Evolutionary conservation across 2,797 vertebrate genomes (phyloP).

Genomic region (Garrulus glandarius): DNA sequence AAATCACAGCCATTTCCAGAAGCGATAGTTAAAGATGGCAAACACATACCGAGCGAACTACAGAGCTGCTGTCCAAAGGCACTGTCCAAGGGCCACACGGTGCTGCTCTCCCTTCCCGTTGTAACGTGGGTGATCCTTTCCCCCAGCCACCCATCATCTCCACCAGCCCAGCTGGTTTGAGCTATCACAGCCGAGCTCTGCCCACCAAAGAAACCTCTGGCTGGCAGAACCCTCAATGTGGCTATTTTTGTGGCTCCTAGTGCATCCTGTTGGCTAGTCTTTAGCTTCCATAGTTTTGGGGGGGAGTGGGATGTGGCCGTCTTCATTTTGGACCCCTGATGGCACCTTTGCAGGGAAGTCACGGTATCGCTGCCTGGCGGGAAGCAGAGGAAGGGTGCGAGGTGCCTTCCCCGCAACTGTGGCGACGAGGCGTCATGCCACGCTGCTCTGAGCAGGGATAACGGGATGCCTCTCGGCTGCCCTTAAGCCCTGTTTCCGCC

Average conservation of each 20-base stretch:
- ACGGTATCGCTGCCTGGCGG: rapidly evolving
- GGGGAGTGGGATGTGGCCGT: not conserved
- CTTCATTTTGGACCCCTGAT: not conserved
- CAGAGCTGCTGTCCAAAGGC: not conserved
- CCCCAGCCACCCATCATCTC: rapidly evolving
- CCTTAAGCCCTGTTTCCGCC: not conserved
- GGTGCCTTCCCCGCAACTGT: not conserved
- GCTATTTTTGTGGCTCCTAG: not conserved
- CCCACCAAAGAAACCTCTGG: not conserved
- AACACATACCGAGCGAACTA: rapidly evolving
- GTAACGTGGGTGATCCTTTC: rapidly evolving
- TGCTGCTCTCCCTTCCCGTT: not conserved
- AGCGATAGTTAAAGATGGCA: rapidly evolving
- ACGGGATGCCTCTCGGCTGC: not conserved
- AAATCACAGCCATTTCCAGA: not conserved
- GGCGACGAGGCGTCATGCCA: rapidly evolving
- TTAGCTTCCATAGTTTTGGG: not conserved
- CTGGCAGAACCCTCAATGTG: not conserved
- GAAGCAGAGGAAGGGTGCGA: not conserved
- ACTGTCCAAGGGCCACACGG: rapidly evolving
- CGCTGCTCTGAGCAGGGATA: not conserved
- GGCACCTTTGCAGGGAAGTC: not conserved
- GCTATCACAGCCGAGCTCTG: not conserved
- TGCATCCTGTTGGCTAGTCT: not conserved
- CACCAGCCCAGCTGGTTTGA: rapidly evolving